phyloP scores from a whole-genome alignment of 1,140 invertebrate genomes.

The Drosophila athabasca region DNA sequence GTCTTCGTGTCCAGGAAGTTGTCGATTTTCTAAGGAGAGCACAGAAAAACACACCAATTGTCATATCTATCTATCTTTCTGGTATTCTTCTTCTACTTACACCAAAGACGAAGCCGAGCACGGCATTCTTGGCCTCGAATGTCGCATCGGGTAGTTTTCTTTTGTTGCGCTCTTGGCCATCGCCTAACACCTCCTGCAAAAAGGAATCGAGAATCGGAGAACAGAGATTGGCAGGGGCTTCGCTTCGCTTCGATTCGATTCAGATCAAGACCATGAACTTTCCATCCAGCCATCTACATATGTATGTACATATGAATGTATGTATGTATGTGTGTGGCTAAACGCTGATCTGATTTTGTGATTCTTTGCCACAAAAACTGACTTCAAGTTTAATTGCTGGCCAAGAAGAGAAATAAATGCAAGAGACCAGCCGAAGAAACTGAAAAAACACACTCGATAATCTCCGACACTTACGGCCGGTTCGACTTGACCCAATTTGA shows the following conservation, averaged over 20 bases:
- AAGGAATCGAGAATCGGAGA: constrained; percentile 11
- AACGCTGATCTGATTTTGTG: background rate
- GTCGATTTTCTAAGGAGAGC: constrained; percentile 88
- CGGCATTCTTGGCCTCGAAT: constrained; percentile 89
- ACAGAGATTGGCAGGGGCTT: background rate
- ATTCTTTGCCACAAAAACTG: constrained; percentile 13
- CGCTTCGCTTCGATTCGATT: too few species aligned
- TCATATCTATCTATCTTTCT: background rate
- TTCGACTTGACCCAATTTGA: constrained; percentile 72
- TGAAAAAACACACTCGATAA: constrained; percentile 5
- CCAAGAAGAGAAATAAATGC: constrained; percentile 11
- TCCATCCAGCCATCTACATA: too few species aligned
- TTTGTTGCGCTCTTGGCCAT: constrained; percentile 86
- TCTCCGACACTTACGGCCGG: constrained; percentile 32
- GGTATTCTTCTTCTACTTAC: constrained; percentile 85
- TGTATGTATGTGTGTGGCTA: too few species aligned
- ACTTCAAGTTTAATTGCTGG: constrained; percentile 53
- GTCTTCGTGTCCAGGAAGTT: constrained; percentile 90
- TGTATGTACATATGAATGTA: too few species aligned
- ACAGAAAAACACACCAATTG: constrained; percentile 13
- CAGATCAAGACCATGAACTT: background rate
- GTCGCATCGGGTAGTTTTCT: constrained; percentile 89
- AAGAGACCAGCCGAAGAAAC: constrained; percentile 15
- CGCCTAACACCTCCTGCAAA: constrained; percentile 75
- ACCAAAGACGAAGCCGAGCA: constrained; percentile 91